A percentile compares a stretch with the other conserved stretches of the same genome.
Evolutionary conservation across 2,888 invertebrate genomes (phyloP).

Genomic region (Pseudoips prasinana): DNA sequence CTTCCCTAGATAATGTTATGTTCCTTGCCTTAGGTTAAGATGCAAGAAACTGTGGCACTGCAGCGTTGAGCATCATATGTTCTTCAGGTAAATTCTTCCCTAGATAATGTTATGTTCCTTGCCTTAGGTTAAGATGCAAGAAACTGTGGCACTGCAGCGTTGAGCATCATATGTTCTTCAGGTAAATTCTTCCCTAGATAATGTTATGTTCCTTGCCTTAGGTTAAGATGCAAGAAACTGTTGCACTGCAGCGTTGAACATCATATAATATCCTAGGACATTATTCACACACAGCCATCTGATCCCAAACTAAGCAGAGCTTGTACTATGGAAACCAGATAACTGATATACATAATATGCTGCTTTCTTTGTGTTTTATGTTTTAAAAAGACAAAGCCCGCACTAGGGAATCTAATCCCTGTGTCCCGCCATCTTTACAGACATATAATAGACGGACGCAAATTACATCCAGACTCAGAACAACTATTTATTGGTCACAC

Average conservation of each 20-base stretch:
- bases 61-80: slow-evolving; percentile 99
- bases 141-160: slow-evolving; percentile 98
- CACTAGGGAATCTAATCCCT: no score
- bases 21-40: not conserved
- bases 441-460: no score
- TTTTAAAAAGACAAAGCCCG: no score
- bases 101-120: not conserved
- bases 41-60: slow-evolving; percentile 98
- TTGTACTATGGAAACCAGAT: no score
- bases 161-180: slow-evolving; percentile 99
- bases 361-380: no score
- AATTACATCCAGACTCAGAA: no score
- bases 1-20: not conserved
- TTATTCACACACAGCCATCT: no score
- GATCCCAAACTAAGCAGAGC: no score
- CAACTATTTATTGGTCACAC: no score
- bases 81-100: slow-evolving; percentile 97
- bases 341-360: no score
- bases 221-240: slow-evolving; percentile 88
- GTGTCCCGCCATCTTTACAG: no score
- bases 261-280: slow-evolving; percentile 98
- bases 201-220: not conserved
- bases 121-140: slow-evolving; percentile 78
- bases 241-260: slow-evolving; percentile 99
- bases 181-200: no score